A percentile compares a stretch with the other conserved stretches of the same genome.
These are phyloP conservation scores for Byasa hedistus DNA, from an alignment of 2,888 invertebrate species.

Conservation along the genomic window DNA sequence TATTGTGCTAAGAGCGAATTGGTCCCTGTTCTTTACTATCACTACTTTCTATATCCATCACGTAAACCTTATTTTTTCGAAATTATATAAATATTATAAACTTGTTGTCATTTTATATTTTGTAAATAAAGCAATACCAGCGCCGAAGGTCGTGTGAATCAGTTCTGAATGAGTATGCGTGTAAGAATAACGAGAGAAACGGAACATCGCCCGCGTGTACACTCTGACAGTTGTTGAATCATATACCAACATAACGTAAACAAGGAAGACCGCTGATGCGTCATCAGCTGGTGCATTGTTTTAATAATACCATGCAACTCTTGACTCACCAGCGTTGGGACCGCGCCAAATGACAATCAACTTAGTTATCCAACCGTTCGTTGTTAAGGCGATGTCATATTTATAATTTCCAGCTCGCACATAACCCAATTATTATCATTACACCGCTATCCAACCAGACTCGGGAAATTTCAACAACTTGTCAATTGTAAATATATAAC, in stretches of 20 bases:
- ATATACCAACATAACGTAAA: constrained; percentile 53
- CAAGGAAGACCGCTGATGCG: constrained; percentile 53
- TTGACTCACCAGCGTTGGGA: constrained; percentile 47
- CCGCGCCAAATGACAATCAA: constrained; percentile 44
- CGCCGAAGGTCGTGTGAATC: constrained; percentile 23
- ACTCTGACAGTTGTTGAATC: constrained; percentile 49
- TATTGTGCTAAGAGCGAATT: too few species aligned
- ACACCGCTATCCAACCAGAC: not conserved
- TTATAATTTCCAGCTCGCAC: not conserved
- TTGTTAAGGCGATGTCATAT: constrained; percentile 16
- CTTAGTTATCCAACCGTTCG: constrained; percentile 35
- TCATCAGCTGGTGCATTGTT: constrained; percentile 50
- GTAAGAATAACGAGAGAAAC: constrained; percentile 17
- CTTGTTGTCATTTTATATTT: too few species aligned
- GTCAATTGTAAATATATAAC: not conserved
- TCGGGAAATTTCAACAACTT: not conserved
- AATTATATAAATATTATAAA: too few species aligned
- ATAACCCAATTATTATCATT: not conserved
- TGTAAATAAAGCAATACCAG: too few species aligned
- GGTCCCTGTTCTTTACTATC: too few species aligned
- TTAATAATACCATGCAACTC: constrained; percentile 45
- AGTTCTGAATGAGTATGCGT: constrained; percentile 7
- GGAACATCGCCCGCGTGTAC: constrained; percentile 13
- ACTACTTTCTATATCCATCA: too few species aligned
- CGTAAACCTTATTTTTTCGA: too few species aligned